phyloP scores from a whole-genome alignment of 2,113 vertebrate genomes.

The Falco punctatus region DNA sequence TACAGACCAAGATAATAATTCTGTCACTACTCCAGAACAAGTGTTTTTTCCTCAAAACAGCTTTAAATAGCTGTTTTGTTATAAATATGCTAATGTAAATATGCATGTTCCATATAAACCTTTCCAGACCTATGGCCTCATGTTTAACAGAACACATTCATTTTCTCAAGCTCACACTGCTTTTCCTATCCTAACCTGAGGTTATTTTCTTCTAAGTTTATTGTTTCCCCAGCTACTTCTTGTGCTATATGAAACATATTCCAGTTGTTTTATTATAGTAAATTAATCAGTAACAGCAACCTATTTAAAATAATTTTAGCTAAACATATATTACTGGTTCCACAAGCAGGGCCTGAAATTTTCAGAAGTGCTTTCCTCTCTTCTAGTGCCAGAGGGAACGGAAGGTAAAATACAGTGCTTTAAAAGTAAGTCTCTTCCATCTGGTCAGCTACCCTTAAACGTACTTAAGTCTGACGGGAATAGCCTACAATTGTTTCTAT shows the following conservation, averaged over 20 bases:
- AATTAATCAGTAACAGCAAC: neutral
- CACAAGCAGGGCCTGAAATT: neutral
- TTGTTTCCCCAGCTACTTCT: neutral
- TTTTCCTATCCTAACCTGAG: neutral
- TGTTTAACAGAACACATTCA: neutral
- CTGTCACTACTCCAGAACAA: neutral
- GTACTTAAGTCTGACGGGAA: constrained; percentile 6
- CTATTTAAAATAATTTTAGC: constrained; percentile 39
- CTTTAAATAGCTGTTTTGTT: neutral
- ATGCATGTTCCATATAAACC: neutral
- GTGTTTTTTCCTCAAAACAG: neutral
- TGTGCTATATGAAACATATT: neutral
- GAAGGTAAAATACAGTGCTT: constrained; percentile 19
- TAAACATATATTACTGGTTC: neutral
- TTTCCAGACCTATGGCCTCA: neutral
- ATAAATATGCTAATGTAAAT: no score
- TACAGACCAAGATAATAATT: neutral
- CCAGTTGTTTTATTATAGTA: neutral
- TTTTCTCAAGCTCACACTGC: neutral
- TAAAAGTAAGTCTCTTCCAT: constrained; percentile 46
- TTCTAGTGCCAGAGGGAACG: neutral
- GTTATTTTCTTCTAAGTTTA: neutral
- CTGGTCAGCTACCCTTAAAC: constrained; percentile 28
- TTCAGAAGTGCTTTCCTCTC: constrained; percentile 10
- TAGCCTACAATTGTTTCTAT: constrained; percentile 1